phyloP scores from a whole-genome alignment of 2,113 vertebrate genomes.

The Gracilinanus agilis region DNA sequence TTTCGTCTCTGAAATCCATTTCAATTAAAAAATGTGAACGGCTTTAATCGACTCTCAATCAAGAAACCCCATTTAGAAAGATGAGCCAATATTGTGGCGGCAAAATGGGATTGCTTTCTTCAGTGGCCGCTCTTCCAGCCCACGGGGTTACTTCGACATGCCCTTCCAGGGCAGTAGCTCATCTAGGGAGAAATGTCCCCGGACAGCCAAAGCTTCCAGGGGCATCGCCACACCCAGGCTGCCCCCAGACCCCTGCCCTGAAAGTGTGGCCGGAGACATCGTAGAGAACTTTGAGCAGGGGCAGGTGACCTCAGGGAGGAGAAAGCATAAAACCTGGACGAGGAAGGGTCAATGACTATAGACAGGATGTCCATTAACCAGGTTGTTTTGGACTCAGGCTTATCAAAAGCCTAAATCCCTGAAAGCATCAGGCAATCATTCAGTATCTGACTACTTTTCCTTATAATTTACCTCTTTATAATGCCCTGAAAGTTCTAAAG shows the following conservation, averaged over 20 bases:
- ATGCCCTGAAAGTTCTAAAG: background rate
- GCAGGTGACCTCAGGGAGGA: rapidly evolving
- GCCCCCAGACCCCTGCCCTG: background rate
- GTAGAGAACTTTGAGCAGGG: background rate
- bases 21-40: slow-evolving; percentile 34
- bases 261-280: background rate
- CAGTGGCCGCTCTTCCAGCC: background rate
- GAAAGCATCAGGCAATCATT: background rate
- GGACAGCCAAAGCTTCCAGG: no score
- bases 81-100: background rate
- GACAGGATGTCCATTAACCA: background rate
- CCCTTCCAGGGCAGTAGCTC: background rate
- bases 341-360: background rate
- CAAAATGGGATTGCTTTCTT: background rate
- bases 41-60: background rate
- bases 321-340: background rate
- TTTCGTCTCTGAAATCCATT: slow-evolving; percentile 33
- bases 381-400: rapidly evolving
- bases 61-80: background rate
- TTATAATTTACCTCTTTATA: background rate
- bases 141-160: background rate
- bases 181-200: background rate
- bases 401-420: background rate
- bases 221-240: background rate
- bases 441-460: background rate